phyloP scores from a whole-genome alignment of 2,888 invertebrate genomes.

The Amphipoea lucens region DNA sequence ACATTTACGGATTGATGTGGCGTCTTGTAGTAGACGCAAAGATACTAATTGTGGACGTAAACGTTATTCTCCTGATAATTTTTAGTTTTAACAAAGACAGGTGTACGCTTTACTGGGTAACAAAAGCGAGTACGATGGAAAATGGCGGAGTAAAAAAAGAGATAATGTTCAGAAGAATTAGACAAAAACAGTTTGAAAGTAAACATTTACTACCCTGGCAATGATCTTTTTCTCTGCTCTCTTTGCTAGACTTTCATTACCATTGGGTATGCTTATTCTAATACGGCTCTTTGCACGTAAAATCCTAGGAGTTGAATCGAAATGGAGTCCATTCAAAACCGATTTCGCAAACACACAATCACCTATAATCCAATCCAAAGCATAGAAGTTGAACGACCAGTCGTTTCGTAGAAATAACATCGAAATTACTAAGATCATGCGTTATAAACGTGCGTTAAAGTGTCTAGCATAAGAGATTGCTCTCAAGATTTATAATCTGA shows the following conservation, averaged over 20 bases:
- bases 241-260: constrained; percentile 4
- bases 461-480: constrained; percentile 68
- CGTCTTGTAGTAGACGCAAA: constrained; percentile 72
- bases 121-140: constrained; percentile 43
- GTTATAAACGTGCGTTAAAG: constrained; percentile 72
- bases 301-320: constrained; percentile 17
- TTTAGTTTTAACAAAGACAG: constrained; percentile 64
- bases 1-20: constrained; percentile 69
- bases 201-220: constrained; percentile 9
- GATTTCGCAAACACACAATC: constrained; percentile 42
- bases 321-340: constrained; percentile 22
- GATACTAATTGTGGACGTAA: constrained; percentile 72
- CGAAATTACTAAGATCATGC: constrained; percentile 67
- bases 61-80: constrained; percentile 67
- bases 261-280: not conserved
- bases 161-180: constrained; percentile 31
- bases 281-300: not conserved
- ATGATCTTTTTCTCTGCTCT: not conserved
- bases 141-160: constrained; percentile 19
- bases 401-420: constrained; percentile 64
- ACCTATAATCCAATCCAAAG: constrained; percentile 61
- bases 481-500: constrained; percentile 79
- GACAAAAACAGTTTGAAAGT: constrained; percentile 16
- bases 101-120: constrained; percentile 47
- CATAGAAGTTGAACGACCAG: constrained; percentile 72